These are phyloP conservation scores for Coracias cyanogaster DNA, from an alignment of 2,797 vertebrate genomes.

Conservation along the genomic window DNA sequence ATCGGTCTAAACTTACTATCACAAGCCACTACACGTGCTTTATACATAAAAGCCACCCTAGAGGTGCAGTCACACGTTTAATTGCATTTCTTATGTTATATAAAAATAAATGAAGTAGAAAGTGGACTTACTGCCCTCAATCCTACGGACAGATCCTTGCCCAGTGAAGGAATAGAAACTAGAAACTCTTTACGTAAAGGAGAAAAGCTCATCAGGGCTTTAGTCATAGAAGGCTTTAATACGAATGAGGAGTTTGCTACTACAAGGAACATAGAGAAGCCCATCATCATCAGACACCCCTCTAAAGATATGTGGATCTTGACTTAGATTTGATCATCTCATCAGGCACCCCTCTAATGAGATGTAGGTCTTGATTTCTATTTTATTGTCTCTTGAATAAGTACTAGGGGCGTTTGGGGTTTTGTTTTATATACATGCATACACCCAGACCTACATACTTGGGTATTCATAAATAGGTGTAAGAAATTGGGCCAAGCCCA, in stretches of 20 bases:
- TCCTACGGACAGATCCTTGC: not conserved
- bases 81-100: not conserved
- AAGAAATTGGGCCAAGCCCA: not conserved
- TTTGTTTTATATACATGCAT: not conserved
- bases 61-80: not conserved
- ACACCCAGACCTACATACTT: fast-evolving
- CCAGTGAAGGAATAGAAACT: not conserved
- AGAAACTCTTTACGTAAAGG: too few relatives aligned
- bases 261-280: not conserved
- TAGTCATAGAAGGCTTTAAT: not conserved
- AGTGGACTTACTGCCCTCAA: not conserved
- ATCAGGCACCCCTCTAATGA: not conserved
- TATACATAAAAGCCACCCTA: not conserved
- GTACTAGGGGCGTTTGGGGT: fast-evolving
- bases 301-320: not conserved
- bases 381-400: not conserved
- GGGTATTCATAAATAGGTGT: not conserved
- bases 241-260: not conserved
- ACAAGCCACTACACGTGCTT: not conserved
- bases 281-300: not conserved
- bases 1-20: not conserved
- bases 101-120: not conserved
- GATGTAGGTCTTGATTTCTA: not conserved
- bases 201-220: not conserved
- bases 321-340: not conserved